phyloP scores from a whole-genome alignment of 2,888 invertebrate species.

The Xiphydria camelus region DNA sequence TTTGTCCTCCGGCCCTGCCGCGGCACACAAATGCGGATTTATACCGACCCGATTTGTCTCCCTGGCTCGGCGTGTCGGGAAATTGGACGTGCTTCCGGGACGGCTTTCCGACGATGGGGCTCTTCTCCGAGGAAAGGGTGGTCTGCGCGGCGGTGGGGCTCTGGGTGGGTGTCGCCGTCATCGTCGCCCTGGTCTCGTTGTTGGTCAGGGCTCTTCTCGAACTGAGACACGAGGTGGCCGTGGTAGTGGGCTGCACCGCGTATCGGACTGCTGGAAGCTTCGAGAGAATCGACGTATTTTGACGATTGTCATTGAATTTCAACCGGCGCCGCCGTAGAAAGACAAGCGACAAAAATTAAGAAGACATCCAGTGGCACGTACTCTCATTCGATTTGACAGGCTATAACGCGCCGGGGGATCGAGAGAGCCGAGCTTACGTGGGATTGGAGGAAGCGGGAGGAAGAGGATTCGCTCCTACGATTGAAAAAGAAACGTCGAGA shows the following conservation, averaged over 20 bases:
- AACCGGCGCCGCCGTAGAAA: no score
- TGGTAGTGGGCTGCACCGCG: constrained; percentile 60
- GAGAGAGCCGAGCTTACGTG: no score
- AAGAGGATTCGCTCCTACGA: no score
- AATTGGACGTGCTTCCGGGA: constrained; percentile 74
- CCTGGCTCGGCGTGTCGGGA: constrained; percentile 58
- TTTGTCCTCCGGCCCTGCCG: no score
- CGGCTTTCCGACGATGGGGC: constrained; percentile 55
- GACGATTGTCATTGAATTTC: no score
- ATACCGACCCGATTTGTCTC: constrained; percentile 31
- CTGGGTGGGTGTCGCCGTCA: constrained; percentile 59
- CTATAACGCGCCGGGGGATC: no score
- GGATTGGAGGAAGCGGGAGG: no score
- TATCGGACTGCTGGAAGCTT: constrained; percentile 63
- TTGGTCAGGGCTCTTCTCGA: constrained; percentile 44
- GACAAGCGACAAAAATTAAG: no score
- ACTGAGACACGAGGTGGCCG: constrained; percentile 62
- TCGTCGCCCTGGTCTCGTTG: constrained; percentile 59
- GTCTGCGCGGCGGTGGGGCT: constrained; percentile 61
- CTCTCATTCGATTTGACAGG: no score
- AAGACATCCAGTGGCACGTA: no score
- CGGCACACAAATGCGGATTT: background rate
- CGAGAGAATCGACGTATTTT: no score
- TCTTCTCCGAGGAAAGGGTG: constrained; percentile 59
- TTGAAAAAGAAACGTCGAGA: no score